A percentile compares a stretch with the other conserved stretches of the same genome.
Evolutionary conservation across 2,888 invertebrate species (phyloP).

Genomic region (Cryptops parisi): DNA sequence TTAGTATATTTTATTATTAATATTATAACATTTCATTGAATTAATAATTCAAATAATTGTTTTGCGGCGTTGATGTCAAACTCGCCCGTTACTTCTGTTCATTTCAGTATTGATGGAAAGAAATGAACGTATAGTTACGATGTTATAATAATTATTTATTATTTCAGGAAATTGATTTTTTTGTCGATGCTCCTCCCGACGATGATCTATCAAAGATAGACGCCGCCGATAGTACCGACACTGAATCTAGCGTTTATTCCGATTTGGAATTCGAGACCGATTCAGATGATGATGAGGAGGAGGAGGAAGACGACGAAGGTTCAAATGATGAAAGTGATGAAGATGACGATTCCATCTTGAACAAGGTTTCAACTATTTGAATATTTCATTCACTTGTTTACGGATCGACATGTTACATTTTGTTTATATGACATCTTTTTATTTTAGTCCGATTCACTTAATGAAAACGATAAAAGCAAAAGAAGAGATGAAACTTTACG

Average conservation of each 20-base stretch:
- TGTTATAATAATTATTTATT: neutral
- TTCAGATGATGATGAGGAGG: neutral
- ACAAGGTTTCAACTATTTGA: too few species aligned
- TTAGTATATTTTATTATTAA: too few species aligned
- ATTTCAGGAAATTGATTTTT: neutral
- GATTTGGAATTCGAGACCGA: conserved; percentile 3
- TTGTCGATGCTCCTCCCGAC: neutral
- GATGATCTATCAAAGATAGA: neutral
- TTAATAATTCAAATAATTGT: too few species aligned
- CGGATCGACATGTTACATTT: too few species aligned
- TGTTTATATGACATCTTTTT: neutral
- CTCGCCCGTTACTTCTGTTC: too few species aligned
- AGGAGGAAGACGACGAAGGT: conserved; percentile 3
- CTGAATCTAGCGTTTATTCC: conserved; percentile 14
- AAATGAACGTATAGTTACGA: too few species aligned
- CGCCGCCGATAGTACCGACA: conserved; percentile 1
- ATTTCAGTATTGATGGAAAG: too few species aligned
- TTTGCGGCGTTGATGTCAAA: too few species aligned
- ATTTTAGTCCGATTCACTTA: neutral
- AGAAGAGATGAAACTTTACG: neutral
- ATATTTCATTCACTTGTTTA: too few species aligned
- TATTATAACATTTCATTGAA: too few species aligned
- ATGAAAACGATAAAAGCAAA: neutral
- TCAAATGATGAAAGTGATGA: conserved; percentile 1
- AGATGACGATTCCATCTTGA: too few species aligned